A percentile compares a stretch with the other conserved stretches of the same genome.
These are phyloP conservation scores for Cheilosia urbana DNA, from an alignment of 2,888 invertebrate species.

Conservation along the genomic window DNA sequence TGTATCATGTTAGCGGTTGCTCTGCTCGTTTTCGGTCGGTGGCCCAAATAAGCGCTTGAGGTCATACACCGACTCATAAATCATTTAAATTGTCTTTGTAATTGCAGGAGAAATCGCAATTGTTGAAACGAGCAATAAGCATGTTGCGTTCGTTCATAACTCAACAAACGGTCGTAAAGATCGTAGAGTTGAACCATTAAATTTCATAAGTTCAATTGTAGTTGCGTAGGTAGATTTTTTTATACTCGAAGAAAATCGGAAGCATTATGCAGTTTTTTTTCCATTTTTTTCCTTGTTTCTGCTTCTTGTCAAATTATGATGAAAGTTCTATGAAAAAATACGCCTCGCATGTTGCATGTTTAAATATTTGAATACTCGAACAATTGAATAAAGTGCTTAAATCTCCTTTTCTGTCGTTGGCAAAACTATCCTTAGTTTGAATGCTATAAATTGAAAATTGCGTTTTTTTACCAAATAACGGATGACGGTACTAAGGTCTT, in stretches of 20 bases:
- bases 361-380: too few relatives aligned
- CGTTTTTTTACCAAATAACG: too few relatives aligned
- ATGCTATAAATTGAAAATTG: too few relatives aligned
- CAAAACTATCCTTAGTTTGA: too few relatives aligned
- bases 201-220: conserved; percentile 64
- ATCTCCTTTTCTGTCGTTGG: too few relatives aligned
- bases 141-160: background rate
- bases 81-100: conserved; percentile 56
- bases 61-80: conserved; percentile 77
- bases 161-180: conserved; percentile 27
- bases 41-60: conserved; percentile 79
- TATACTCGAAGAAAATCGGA: background rate
- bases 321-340: too few relatives aligned
- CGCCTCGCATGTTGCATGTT: too few relatives aligned
- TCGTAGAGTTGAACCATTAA: conserved; percentile 42
- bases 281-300: background rate
- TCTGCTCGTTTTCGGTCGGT: conserved; percentile 77
- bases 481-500: too few relatives aligned
- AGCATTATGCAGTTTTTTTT: too few relatives aligned
- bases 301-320: conserved; percentile 17
- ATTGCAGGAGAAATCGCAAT: conserved; percentile 60
- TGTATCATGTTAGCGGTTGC: conserved; percentile 11
- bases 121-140: conserved; percentile 23
- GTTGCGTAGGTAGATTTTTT: background rate
- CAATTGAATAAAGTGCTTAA: too few relatives aligned